Evolutionary conservation across 1,140 invertebrate species (phyloP).

Genomic region (Zaprionus lachaisei): DNA sequence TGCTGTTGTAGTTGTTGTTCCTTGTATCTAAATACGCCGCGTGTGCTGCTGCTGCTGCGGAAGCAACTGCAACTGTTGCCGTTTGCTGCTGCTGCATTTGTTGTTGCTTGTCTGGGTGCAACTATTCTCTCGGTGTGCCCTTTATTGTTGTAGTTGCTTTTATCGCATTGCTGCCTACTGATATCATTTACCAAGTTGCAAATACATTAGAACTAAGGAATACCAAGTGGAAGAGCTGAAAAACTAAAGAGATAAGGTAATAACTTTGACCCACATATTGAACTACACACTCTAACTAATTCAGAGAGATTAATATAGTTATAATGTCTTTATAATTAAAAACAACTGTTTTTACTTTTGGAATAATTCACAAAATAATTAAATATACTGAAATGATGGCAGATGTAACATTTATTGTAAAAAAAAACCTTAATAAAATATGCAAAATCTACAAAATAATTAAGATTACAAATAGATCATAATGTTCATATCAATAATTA

Average conservation of each 20-base stretch:
- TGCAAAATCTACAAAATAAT: neutral
- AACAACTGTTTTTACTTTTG: too few species aligned
- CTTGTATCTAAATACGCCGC: constrained; percentile 71
- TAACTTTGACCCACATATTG: neutral
- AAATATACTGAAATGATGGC: too few species aligned
- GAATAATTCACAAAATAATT: too few species aligned
- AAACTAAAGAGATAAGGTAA: neutral
- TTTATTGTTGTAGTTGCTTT: constrained; percentile 23
- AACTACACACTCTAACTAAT: too few species aligned
- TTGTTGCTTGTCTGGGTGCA: constrained; percentile 10
- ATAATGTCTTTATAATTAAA: too few species aligned
- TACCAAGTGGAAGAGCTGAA: neutral
- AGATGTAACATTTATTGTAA: too few species aligned
- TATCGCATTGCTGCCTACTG: constrained; percentile 38
- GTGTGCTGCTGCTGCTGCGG: constrained; percentile 68
- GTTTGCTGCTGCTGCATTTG: constrained; percentile 11
- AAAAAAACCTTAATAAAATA: neutral
- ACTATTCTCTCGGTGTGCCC: constrained; percentile 17
- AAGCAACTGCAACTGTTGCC: constrained; percentile 40
- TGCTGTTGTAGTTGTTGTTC: constrained; percentile 40
- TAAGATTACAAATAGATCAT: neutral
- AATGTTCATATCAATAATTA: neutral
- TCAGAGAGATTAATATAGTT: too few species aligned
- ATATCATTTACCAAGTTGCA: constrained; percentile 11
- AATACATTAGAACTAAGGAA: neutral